Evolutionary conservation across 2,888 invertebrate species (phyloP), one percentile per base, ranked within the genome.

Genomic region (Drosophila acutilabella): DNA sequence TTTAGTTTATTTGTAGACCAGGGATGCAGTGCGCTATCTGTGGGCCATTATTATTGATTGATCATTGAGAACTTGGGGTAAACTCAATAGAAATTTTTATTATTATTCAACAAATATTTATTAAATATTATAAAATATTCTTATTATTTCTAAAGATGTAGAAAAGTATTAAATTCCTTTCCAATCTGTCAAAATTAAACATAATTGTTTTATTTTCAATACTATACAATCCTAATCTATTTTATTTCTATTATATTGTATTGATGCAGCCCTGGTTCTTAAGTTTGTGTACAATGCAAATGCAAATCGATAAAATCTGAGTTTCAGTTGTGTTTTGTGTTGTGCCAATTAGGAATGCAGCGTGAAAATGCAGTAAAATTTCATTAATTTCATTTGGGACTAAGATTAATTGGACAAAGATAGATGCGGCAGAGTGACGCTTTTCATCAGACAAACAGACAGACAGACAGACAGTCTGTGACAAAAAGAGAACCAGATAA

Each of bases 341-440:
- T 50, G 64, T 47, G 67, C 53, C 74, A 64, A 66, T 61, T 59
- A 68, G 66, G 40, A 60, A 64, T 61, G 76, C 75, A 69, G 65
- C 65, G 47, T 69, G 48, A 65, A 69, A 69, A 61, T 79, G 57
- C 64, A 68, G 81, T 79, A 67, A 51, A 81, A 79, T 80, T 79
- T 70, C 42, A 79, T 75, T 79, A 79, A 79, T 72, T 70, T 70
- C 57, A 80, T 76, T 85, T 61, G 61, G 64, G 56, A 66, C 59
- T 51, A 64, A 74, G 71, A 81, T 81, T 74, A 71, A 74, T 66
- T 53, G 26, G 23, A 23, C 20, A 38, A 14, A 41, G 40, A 23
- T 33, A 11, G 36, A 36, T 11, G 13, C 36, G 13, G 36, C 36
- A 36, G 36, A 36, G 36, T 36, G 36, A 30, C 44, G 11, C n/a